Conservation (phyloP, 37 sponge, comb jelly and placozoan genomes). For the Halisarca cf. caerulea region DNA sequence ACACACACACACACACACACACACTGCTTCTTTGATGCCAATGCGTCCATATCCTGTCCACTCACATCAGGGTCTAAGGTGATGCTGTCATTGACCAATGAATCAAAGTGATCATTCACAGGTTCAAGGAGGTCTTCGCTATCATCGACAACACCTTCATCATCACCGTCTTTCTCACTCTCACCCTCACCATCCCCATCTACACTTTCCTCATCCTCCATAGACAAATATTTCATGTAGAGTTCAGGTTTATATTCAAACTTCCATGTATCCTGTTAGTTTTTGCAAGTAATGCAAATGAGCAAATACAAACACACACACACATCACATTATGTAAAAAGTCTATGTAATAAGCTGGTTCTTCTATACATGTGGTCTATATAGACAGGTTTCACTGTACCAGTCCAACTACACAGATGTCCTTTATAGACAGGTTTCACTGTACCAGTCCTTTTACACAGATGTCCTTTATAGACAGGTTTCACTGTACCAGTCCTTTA, state of each 20-base stretch:
- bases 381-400: too few relatives aligned
- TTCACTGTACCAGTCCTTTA: too few relatives aligned
- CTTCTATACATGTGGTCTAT: too few relatives aligned
- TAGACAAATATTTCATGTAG: conserved; percentile 1
- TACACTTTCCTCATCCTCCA: background rate
- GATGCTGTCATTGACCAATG: background rate
- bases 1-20: background rate
- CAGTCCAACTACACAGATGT: too few relatives aligned
- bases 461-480: too few relatives aligned
- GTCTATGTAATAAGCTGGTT: too few relatives aligned
- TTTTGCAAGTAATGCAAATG: too few relatives aligned
- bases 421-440: too few relatives aligned
- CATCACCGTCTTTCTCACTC: background rate
- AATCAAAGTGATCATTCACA: background rate
- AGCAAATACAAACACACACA: too few relatives aligned
- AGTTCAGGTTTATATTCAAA: conserved; percentile 52
- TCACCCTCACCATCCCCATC: background rate
- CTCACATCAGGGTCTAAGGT: background rate
- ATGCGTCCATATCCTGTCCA: conserved; percentile 19
- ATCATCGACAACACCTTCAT: background rate
- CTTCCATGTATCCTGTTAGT: conserved; percentile 63
- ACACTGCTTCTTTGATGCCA: background rate
- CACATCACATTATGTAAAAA: too few relatives aligned
- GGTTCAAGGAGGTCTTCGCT: background rate
- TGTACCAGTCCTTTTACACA: too few relatives aligned